Conservation (phyloP, 92 coral and sea anemone species). For the Galaxea fascicularis region DNA sequence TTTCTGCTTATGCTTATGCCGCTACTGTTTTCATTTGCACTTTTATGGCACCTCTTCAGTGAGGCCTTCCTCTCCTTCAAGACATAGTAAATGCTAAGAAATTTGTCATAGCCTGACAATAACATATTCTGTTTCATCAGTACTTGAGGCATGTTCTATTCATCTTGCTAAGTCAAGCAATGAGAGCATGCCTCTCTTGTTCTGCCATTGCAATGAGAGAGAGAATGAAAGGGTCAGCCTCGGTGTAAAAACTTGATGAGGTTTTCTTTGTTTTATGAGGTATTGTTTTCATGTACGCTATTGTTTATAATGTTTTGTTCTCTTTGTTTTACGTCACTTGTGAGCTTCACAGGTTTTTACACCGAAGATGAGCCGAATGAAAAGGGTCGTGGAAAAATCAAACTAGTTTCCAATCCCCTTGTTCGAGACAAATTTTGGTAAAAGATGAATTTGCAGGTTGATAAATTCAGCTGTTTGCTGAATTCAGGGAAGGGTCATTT, state of each 20-base stretch:
- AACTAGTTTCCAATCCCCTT: neutral
- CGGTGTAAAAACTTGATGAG: no score
- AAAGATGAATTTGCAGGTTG: neutral
- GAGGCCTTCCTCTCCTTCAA: slow-evolving; percentile 31
- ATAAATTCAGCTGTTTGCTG: neutral
- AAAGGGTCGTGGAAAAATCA: neutral
- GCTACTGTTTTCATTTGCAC: no score
- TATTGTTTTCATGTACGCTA: no score
- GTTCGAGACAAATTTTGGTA: neutral
- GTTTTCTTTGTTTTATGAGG: no score
- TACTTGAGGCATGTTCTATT: slow-evolving; percentile 39
- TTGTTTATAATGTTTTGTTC: no score
- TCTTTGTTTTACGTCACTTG: no score
- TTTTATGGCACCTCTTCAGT: slow-evolving; percentile 47
- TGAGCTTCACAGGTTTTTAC: no score
- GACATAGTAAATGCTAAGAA: slow-evolving; percentile 42
- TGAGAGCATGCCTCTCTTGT: slow-evolving; percentile 18
- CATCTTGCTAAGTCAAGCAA: slow-evolving; percentile 40
- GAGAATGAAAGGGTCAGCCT: no score
- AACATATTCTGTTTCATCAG: slow-evolving; percentile 37
- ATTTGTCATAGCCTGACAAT: slow-evolving; percentile 49
- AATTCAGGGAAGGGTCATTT: neutral
- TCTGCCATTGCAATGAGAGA: slow-evolving; percentile 18
- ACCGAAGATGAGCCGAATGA: no score
- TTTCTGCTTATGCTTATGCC: no score